A percentile compares a stretch with the other conserved stretches of the same genome.
Conservation (phyloP, 2,888 invertebrate genomes). For the Drosophila ezoana region DNA sequence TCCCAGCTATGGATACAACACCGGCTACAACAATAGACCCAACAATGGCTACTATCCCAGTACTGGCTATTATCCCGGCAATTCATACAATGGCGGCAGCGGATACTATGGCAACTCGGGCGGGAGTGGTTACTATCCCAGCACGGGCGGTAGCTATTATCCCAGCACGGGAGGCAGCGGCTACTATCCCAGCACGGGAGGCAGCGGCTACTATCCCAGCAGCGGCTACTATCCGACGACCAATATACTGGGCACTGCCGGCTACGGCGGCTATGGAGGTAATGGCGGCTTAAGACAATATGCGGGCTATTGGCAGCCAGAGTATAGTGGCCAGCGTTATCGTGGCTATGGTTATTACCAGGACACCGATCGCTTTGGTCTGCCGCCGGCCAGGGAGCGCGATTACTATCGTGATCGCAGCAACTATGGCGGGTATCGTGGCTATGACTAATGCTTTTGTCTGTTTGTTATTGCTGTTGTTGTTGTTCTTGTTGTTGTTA, state of each 20-base stretch:
- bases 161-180: constrained; percentile 27
- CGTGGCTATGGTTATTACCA: constrained; percentile 87
- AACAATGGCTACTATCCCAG: constrained; percentile 50
- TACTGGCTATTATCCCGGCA: constrained; percentile 43
- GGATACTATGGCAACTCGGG: constrained; percentile 38
- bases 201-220: constrained; percentile 46
- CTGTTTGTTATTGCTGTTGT: constrained; percentile 23
- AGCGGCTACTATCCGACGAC: constrained; percentile 78
- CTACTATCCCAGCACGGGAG: constrained; percentile 39
- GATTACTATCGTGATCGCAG: constrained; percentile 47
- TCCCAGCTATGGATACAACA: constrained; percentile 59
- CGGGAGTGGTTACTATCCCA: constrained; percentile 36
- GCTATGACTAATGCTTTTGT: constrained; percentile 68
- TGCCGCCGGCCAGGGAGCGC: constrained; percentile 58
- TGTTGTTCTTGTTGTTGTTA: constrained; percentile 27
- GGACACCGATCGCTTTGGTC: constrained; percentile 82
- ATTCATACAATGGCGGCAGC: constrained; percentile 22
- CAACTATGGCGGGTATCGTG: constrained; percentile 62
- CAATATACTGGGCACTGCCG: constrained; percentile 77
- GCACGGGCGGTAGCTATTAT: constrained; percentile 32
- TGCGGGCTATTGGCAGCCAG: constrained; percentile 87
- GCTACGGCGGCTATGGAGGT: constrained; percentile 86
- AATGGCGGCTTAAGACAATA: constrained; percentile 87
- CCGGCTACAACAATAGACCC: constrained; percentile 41
- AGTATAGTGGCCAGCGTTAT: constrained; percentile 86